Conservation (phyloP, 2,797 vertebrate species). For the Lacerta bilineata region DNA sequence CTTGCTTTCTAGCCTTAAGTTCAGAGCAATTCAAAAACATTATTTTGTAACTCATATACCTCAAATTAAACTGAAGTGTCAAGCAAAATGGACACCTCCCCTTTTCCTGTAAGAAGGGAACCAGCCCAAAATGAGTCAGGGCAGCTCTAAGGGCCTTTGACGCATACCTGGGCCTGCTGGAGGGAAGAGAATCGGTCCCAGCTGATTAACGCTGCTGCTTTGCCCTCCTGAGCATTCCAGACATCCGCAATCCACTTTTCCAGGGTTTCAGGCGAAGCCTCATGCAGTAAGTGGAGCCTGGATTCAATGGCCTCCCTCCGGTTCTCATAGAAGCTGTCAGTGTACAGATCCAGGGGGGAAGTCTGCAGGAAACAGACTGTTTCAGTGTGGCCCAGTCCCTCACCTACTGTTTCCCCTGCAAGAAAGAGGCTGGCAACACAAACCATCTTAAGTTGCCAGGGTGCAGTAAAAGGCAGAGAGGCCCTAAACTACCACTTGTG, state of each 20-base stretch:
- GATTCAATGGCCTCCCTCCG: slow-evolving; percentile 83
- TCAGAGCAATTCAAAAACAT: not conserved
- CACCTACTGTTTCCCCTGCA: too few relatives aligned
- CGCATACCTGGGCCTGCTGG: slow-evolving; percentile 82
- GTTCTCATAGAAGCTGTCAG: slow-evolving; percentile 92
- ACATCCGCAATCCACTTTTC: slow-evolving; percentile 80
- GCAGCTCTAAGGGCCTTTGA: not conserved
- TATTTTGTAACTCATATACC: not conserved
- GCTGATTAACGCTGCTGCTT: slow-evolving; percentile 83
- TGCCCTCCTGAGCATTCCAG: slow-evolving; percentile 85
- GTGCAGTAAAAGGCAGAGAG: not conserved
- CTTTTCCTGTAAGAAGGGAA: not conserved
- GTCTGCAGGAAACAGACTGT: slow-evolving; percentile 77
- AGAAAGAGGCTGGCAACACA: not conserved
- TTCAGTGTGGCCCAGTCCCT: too few relatives aligned
- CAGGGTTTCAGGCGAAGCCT: slow-evolving; percentile 82
- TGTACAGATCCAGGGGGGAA: slow-evolving; percentile 91
- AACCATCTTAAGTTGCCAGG: not conserved
- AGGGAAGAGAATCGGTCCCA: slow-evolving; percentile 92
- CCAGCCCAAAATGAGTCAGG: not conserved
- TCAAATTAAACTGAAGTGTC: not conserved
- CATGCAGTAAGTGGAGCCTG: slow-evolving; percentile 82
- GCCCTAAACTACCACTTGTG: not conserved
- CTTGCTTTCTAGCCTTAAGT: not conserved
- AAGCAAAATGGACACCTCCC: too few relatives aligned